phyloP scores from a whole-genome alignment of 2,113 vertebrate species.

The Poecilia latipinna region DNA sequence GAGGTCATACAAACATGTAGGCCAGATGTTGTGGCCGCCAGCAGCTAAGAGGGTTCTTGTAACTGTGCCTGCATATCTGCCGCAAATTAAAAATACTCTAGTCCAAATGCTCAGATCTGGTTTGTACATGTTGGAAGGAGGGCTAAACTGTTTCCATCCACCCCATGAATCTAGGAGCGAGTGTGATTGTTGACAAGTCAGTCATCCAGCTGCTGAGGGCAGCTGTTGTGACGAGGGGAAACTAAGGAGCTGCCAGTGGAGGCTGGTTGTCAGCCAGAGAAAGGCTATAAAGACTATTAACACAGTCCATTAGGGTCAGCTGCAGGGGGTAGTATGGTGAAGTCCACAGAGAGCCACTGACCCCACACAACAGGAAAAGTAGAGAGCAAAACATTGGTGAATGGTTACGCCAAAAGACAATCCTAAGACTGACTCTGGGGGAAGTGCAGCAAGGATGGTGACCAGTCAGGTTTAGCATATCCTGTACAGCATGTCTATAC shows the following conservation, averaged over 20 bases:
- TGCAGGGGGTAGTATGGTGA: not conserved
- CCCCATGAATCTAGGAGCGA: not conserved
- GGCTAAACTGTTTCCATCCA: not conserved
- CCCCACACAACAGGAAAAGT: not conserved
- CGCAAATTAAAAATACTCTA: too few species aligned
- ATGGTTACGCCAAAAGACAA: not conserved
- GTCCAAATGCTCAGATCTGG: not conserved
- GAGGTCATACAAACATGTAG: too few species aligned
- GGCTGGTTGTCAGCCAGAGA: not conserved
- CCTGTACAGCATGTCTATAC: not conserved
- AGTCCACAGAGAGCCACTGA: not conserved
- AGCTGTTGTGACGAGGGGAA: not conserved
- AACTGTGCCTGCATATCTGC: too few species aligned
- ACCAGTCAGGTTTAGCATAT: not conserved
- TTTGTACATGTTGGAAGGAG: not conserved
- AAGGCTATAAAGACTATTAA: not conserved
- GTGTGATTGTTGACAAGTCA: not conserved
- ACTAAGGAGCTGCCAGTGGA: too few species aligned
- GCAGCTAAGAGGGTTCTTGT: too few species aligned
- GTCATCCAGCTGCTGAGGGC: not conserved
- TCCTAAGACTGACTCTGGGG: too few species aligned
- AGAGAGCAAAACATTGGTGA: not conserved
- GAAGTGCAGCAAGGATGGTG: not conserved
- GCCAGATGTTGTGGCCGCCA: too few species aligned
- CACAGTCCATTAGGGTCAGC: not conserved